phyloP scores from a whole-genome alignment of 2,888 invertebrate species.

The Galerucella nymphaeae region DNA sequence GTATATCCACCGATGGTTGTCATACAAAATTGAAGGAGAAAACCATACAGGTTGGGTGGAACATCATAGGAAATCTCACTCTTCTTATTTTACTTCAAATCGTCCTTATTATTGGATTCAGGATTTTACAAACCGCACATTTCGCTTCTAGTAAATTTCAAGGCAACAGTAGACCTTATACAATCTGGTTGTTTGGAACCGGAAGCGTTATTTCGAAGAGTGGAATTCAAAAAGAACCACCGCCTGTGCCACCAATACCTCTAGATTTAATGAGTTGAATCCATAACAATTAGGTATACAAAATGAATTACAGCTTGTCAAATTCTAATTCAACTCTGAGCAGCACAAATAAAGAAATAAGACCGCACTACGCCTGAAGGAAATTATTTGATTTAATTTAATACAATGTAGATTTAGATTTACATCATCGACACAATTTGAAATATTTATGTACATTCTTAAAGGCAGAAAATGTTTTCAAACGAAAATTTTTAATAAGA shows the following conservation, averaged over 20 bases:
- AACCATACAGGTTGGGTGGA: conserved; percentile 58
- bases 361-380: too few species aligned
- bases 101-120: conserved; percentile 43
- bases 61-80: conserved; percentile 56
- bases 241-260: conserved; percentile 36
- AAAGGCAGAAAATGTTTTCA: too few species aligned
- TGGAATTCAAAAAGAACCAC: conserved; percentile 5
- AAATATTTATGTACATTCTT: too few species aligned
- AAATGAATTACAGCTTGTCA: too few species aligned
- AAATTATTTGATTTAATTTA: too few species aligned
- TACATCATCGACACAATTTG: too few species aligned
- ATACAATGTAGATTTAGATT: too few species aligned
- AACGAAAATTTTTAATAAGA: too few species aligned
- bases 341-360: too few species aligned
- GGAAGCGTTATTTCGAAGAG: conserved; percentile 49
- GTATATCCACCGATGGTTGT: conserved; percentile 61
- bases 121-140: conserved; percentile 62
- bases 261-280: conserved; percentile 30
- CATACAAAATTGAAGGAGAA: conserved; percentile 54
- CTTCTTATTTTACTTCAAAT: conserved; percentile 55
- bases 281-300: not conserved
- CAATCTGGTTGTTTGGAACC: conserved; percentile 60
- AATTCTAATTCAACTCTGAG: too few species aligned
- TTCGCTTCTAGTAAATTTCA: conserved; percentile 53
- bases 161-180: conserved; percentile 54